Base-by-base conservation (phyloP, 2,888 invertebrate species). In the Eupithecia insigniata region DNA sequence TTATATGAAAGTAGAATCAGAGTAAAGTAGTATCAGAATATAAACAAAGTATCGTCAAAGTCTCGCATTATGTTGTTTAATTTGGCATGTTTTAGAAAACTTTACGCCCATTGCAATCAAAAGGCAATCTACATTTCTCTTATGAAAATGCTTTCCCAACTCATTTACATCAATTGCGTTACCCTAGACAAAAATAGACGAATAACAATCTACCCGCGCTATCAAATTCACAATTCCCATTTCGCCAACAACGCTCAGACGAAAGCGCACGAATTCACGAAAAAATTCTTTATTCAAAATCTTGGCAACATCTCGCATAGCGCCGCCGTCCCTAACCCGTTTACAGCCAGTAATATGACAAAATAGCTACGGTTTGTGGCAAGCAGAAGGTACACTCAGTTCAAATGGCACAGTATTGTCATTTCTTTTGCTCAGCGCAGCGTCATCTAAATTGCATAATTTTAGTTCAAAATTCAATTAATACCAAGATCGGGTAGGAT, bases 301-400 rank as follows among this genome's bases (percentile, higher is more conserved):
- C 73, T 74, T 72, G 76, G 65, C 71, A 32, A 67, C 62, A 73
- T 78, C 71, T 70, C 66, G 78, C 71, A 74, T 74, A 58, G 14
- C 51, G 62, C 79, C 30, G n/a, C 30, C 66, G 70, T 71, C 78
- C 76, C 51, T 71, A 74, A 76, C 83, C 83, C 85, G 82, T 84
- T 86, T 85, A 84, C 78, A 78, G 79, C 69, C 81, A 66, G 82
- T 84, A 84, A 84, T 64, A 39, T 64, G 36, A 64, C 64, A 1
- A 8, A 62, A 26, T 64, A 39, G 36, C 36, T 12, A n/a, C 34
- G 61, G 36, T n/a, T 22, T 32, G 34, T 12, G n/a, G 28, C 28
- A 8, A 30, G 18, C 60, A 60, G 60, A 60, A 60, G 60, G 30
- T 14, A 30, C 30, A 30, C 60, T 30, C 30, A 2, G 18, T 30